A percentile compares a stretch with the other conserved stretches of the same genome.
Evolutionary conservation across 64 coral and sea anemone species (phyloP).

Genomic region (Astreopora myriophthalma): DNA sequence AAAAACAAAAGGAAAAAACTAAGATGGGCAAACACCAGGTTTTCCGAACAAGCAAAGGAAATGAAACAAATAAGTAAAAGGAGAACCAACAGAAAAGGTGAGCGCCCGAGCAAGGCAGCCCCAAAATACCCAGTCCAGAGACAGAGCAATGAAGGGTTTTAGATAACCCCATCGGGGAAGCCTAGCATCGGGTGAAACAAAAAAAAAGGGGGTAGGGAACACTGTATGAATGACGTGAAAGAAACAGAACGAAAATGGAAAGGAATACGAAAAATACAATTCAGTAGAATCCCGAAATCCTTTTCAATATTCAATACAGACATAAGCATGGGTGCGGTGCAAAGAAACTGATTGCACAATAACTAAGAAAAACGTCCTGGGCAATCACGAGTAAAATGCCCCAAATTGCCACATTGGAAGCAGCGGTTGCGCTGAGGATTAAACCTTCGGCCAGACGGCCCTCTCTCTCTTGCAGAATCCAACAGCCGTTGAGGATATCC

Average conservation of each 20-base stretch:
- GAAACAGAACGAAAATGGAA: not conserved
- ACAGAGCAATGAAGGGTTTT: too few species aligned
- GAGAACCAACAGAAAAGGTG: not conserved
- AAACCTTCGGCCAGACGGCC: not conserved
- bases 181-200: not conserved
- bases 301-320: too few species aligned
- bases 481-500: too few species aligned
- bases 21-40: not conserved
- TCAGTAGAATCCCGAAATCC: not conserved
- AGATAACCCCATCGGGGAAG: too few species aligned
- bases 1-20: too few species aligned
- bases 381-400: not conserved
- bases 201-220: not conserved
- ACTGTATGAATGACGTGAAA: not conserved
- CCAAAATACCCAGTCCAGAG: too few species aligned
- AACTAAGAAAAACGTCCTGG: not conserved
- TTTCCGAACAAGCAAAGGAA: not conserved
- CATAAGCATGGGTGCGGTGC: too few species aligned
- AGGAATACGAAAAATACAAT: not conserved
- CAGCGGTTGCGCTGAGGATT: not conserved
- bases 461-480: not conserved
- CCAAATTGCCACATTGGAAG: not conserved
- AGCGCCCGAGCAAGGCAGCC: too few species aligned
- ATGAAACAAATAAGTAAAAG: not conserved
- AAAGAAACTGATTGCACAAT: not conserved